Evolutionary conservation across 2,888 invertebrate genomes (phyloP), one percentile per base, ranked within the genome.

Genomic region (Parnassius apollo): DNA sequence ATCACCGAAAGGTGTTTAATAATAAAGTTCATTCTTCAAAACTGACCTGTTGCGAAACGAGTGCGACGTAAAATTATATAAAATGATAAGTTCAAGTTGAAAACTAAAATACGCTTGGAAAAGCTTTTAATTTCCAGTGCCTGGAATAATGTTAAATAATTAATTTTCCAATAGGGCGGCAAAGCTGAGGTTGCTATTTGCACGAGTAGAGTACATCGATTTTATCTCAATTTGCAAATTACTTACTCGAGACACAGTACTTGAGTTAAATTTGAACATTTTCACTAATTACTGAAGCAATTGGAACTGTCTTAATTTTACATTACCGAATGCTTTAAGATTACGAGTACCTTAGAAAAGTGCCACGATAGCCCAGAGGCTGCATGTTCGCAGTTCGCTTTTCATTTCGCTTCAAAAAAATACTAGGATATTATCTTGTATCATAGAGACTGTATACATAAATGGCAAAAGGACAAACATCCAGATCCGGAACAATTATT

Each of bases 171-270:
- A 58, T 51, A 51, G 22, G 13, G 18, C 50, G 50, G 13, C 22
- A 13, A n/a, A 53, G 53, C 58, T 44, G 51, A 58, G 18, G n/a
- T 42, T 58, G 58, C 50, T 58, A 42, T 58, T 58, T 42, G 42
- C 58, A 42, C 8, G 44, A 44, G n/a, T 18, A n/a, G 48, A 13
- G 13, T 57, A 49, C 22, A 50, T 44, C 2, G 42, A 18, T 45
- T 57, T 45, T 25, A 57, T 58, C 58, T 51, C 58, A 44, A 18
- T 58, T 58, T 51, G 9, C 51, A 44, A 58, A 51, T 51, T 51
- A 51, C 35, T 35, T 35, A 35, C 35, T 35, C 4, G 35, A 35
- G 51, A 51, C 18, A 22, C 44, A 22, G 22, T 58, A 51, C 18
- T 58, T 58, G 42, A 51, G 8, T 44, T 58, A 12, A 58, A 44